Evolutionary conservation across 2,113 vertebrate species (phyloP).

Genomic region (Pachyramphus minor): DNA sequence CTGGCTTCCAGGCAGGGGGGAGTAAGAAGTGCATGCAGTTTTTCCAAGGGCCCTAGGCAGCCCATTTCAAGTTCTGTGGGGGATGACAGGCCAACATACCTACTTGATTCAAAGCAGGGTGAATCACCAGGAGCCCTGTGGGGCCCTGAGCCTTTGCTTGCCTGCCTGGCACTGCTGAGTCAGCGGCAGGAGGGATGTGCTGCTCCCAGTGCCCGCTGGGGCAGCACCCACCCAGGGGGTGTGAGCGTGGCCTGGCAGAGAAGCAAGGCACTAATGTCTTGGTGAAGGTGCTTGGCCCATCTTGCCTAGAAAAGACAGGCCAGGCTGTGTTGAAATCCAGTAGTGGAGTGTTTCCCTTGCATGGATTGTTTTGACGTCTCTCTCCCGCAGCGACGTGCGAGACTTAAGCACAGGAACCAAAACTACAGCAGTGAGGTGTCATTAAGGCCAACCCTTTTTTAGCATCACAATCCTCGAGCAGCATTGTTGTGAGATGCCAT

Average conservation of each 20-base stretch:
- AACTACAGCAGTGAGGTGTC: not conserved
- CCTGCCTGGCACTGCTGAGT: not conserved
- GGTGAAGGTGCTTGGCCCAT: not conserved
- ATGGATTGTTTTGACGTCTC: not conserved
- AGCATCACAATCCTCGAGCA: not conserved
- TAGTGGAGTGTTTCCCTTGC: not conserved
- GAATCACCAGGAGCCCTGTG: not conserved
- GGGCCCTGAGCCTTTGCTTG: not conserved
- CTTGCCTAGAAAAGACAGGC: not conserved
- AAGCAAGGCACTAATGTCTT: constrained; percentile 43
- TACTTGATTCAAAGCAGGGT: not conserved
- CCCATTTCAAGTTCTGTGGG: not conserved
- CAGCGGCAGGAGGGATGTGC: not conserved
- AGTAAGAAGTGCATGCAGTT: not conserved
- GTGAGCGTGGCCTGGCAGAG: not conserved
- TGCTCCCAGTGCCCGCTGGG: not conserved
- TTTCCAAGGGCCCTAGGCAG: not conserved
- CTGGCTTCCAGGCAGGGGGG: not conserved
- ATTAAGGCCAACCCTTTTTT: constrained; percentile 7
- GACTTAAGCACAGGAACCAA: not conserved
- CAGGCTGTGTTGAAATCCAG: not conserved
- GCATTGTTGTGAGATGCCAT: not conserved
- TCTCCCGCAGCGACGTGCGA: not conserved
- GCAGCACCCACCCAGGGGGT: not conserved
- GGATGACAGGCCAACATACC: not conserved